phyloP scores from a whole-genome alignment of 2,797 vertebrate species.

The Mus minutoides region DNA sequence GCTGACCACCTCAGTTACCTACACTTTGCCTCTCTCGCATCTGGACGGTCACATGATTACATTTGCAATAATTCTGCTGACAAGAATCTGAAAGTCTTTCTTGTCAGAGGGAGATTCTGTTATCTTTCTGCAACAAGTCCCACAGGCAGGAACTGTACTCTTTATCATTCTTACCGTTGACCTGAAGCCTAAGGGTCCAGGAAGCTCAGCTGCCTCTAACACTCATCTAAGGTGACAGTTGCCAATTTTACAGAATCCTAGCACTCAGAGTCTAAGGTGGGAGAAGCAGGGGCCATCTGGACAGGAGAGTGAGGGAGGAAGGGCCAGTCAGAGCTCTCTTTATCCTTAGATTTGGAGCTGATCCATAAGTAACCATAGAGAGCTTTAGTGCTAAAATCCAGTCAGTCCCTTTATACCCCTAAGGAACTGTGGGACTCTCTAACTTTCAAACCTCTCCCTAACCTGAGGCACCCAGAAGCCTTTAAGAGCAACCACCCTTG shows the following conservation, averaged over 20 bases:
- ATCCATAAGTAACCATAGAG: background rate
- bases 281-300: background rate
- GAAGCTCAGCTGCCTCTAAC: background rate
- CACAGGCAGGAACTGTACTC: background rate
- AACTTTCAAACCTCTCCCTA: background rate
- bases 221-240: background rate
- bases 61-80: background rate
- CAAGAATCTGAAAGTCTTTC: background rate
- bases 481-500: background rate
- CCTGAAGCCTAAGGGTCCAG: background rate
- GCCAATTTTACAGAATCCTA: background rate
- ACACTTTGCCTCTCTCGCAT: background rate
- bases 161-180: background rate
- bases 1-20: background rate
- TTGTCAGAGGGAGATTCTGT: background rate
- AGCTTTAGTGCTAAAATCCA: background rate
- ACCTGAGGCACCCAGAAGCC: constrained; percentile 13
- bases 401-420: background rate
- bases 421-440: background rate
- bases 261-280: background rate
- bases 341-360: background rate
- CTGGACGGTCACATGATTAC: background rate
- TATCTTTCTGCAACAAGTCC: background rate
- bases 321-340: background rate
- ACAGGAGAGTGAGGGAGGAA: background rate